Percentiles rank a stretch among this genome's conserved stretches.
Conservation (phyloP, 2,888 invertebrate genomes). For the Melanargia galathea region DNA sequence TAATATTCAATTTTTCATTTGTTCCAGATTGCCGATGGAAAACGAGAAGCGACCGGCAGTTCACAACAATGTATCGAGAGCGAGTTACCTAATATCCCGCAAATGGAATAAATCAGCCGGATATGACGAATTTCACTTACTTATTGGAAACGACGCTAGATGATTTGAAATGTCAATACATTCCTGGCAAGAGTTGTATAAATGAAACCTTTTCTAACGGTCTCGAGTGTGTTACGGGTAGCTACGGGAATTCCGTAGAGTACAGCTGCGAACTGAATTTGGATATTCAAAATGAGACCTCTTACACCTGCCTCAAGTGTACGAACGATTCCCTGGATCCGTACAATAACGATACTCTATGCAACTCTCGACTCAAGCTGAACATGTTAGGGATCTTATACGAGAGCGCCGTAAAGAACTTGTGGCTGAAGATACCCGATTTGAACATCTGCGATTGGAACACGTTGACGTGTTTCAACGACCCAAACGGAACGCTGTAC, state of each 20-base stretch:
- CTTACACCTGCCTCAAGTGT: slow-evolving; percentile 67
- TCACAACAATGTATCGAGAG: slow-evolving; percentile 32
- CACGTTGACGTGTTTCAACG: slow-evolving; percentile 61
- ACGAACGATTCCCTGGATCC: slow-evolving; percentile 56
- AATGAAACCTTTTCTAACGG: slow-evolving; percentile 51
- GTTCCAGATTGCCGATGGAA: slow-evolving; percentile 27
- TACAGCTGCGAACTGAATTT: slow-evolving; percentile 67
- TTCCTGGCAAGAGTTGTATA: slow-evolving; percentile 56
- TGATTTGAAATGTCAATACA: slow-evolving; percentile 65
- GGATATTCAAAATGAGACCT: slow-evolving; percentile 75
- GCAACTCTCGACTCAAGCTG: slow-evolving; percentile 70
- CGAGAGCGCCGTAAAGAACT: slow-evolving; percentile 68
- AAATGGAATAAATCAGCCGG: slow-evolving; percentile 44
- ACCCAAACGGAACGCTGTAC: slow-evolving; percentile 67
- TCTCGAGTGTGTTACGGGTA: slow-evolving; percentile 53
- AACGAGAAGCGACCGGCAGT: not conserved
- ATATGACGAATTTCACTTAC: slow-evolving; percentile 67
- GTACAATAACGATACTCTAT: slow-evolving; percentile 62
- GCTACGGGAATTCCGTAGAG: slow-evolving; percentile 47
- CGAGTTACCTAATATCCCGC: slow-evolving; percentile 33
- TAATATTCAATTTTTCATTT: slow-evolving; percentile 21
- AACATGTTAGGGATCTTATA: slow-evolving; percentile 65
- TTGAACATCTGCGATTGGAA: slow-evolving; percentile 62
- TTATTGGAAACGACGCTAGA: slow-evolving; percentile 55
- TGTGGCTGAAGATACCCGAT: slow-evolving; percentile 70